Evolutionary conservation across 2,113 vertebrate species (phyloP).

Genomic region (Epinephelus moara): DNA sequence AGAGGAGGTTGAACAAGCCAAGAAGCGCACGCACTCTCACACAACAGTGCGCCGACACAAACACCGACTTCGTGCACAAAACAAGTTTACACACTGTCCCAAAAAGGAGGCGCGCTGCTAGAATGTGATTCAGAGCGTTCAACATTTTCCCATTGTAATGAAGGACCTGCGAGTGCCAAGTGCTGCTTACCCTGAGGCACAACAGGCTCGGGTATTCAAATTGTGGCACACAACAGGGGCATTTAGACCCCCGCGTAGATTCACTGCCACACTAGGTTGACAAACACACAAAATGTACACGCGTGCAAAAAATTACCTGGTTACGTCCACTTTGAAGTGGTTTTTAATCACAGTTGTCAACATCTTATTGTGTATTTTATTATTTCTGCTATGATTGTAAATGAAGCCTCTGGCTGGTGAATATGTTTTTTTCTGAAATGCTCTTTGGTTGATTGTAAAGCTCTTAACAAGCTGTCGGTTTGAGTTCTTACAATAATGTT

Average conservation of each 20-base stretch:
- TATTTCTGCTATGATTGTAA: not conserved
- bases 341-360: conserved; percentile 27
- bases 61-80: conserved; percentile 4
- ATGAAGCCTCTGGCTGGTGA: conserved; percentile 1
- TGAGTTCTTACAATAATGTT: not conserved
- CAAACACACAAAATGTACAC: conserved; percentile 25
- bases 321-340: not conserved
- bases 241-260: conserved; percentile 18
- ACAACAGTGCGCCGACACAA: not conserved
- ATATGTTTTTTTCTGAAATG: conserved; percentile 21
- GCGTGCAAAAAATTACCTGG: not conserved
- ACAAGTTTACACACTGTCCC: conserved; percentile 18
- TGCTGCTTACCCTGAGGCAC: conserved; percentile 47
- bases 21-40: not conserved
- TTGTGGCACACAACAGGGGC: conserved; percentile 25
- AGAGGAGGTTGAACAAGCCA: conserved; percentile 18
- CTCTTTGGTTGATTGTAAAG: conserved; percentile 1
- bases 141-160: conserved; percentile 71
- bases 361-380: not conserved
- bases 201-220: conserved; percentile 47
- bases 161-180: conserved; percentile 51
- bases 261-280: conserved; percentile 34
- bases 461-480: conserved; percentile 7
- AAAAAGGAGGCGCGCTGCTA: conserved; percentile 17
- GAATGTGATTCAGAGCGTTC: conserved; percentile 49